Conservation (phyloP, 2,888 invertebrate species). For the Acanthosoma haemorrhoidale region DNA sequence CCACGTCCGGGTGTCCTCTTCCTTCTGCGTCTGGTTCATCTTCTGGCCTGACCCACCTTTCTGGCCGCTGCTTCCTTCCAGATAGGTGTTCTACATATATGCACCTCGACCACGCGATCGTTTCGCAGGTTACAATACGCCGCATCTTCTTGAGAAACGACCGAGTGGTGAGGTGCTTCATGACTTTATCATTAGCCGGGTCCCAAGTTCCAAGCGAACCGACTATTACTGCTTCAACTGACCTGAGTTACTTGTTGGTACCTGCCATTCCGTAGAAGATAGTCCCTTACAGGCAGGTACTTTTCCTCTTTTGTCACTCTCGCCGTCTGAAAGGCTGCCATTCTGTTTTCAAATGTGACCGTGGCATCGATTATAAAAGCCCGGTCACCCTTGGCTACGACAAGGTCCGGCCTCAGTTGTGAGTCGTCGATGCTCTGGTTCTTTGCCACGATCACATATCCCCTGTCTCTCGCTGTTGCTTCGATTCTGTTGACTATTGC, state of each 20-base stretch:
- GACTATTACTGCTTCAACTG: no score
- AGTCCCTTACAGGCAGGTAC: not conserved
- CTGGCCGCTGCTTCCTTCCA: not conserved
- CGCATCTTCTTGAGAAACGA: no score
- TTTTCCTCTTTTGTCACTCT: not conserved
- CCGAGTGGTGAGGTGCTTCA: not conserved
- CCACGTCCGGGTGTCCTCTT: not conserved
- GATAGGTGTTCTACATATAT: conserved; percentile 23
- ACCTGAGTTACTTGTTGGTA: no score
- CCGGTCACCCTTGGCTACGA: no score
- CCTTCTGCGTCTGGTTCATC: no score
- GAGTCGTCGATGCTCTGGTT: no score
- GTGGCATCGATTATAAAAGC: no score
- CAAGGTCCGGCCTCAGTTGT: no score
- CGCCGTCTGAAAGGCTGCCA: not conserved
- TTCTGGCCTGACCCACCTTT: not conserved
- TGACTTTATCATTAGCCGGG: not conserved
- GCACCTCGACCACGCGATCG: no score
- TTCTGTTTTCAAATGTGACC: not conserved
- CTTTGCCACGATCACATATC: not conserved
- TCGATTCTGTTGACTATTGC: not conserved
- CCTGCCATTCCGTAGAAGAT: no score
- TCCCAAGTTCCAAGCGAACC: no score
- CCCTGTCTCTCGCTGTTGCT: not conserved
- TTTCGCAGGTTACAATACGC: no score